phyloP scores from a whole-genome alignment of 2,797 vertebrate genomes.

The Zenarchopterus dispar region DNA sequence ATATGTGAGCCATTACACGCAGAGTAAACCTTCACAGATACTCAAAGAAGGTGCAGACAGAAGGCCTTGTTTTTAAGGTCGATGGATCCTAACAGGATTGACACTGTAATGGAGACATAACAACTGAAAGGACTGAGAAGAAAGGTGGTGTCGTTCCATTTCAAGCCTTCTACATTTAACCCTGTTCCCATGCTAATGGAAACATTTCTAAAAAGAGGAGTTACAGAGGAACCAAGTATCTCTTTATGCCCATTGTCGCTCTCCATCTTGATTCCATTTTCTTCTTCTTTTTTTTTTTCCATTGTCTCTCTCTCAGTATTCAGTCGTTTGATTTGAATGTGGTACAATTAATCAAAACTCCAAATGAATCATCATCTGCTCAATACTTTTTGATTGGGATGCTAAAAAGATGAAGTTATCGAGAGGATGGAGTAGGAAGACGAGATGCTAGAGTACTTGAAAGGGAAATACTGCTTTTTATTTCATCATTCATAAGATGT shows the following conservation, averaged over 20 bases:
- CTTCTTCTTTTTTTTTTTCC: constrained; percentile 3
- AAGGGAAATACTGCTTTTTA: constrained; percentile 14
- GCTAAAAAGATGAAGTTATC: constrained; percentile 15
- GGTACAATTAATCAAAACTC: constrained; percentile 64
- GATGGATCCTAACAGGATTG: no score
- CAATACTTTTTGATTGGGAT: constrained; percentile 43
- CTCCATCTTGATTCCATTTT: constrained; percentile 25
- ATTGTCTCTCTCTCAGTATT: constrained; percentile 8
- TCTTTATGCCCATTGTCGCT: constrained; percentile 11
- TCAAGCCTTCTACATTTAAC: no score
- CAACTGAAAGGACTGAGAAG: no score
- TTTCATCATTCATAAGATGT: constrained; percentile 16
- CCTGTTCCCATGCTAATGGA: no score
- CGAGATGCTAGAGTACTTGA: constrained; percentile 3
- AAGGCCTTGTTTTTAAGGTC: no score
- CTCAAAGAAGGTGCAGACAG: no score
- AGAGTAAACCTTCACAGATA: no score
- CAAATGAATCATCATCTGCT: constrained; percentile 40
- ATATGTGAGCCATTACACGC: no score
- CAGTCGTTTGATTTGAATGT: constrained; percentile 46
- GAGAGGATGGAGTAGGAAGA: no score
- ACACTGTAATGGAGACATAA: no score
- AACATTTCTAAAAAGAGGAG: neutral
- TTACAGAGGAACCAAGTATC: constrained; percentile 17
- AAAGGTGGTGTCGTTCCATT: no score